Conservation (phyloP, 2,797 vertebrate genomes). For the Muscicapa comitata region DNA sequence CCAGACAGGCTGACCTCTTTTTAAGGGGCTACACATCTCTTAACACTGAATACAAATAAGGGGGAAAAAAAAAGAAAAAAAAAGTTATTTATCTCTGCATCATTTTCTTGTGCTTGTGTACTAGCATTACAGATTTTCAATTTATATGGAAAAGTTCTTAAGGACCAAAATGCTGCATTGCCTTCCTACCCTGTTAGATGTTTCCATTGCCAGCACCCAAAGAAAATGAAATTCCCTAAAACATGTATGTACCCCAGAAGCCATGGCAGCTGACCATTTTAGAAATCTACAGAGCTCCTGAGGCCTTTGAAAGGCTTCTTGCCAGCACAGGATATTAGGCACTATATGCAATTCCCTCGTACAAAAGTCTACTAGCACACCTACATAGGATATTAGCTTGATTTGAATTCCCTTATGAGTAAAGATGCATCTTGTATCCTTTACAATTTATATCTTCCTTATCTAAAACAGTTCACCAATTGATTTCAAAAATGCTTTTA, state of each 20-base stretch:
- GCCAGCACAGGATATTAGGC: neutral
- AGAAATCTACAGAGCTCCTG: neutral
- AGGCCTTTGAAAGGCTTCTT: neutral
- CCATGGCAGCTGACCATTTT: neutral
- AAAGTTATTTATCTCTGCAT: neutral
- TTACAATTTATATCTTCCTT: neutral
- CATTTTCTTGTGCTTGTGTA: neutral
- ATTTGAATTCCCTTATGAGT: neutral
- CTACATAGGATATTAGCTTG: neutral
- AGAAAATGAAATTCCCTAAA: neutral
- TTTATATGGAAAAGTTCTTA: neutral
- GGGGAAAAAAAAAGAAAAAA: fast-evolving
- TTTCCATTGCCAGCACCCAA: neutral
- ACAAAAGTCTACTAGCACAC: neutral
- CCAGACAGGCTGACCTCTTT: neutral
- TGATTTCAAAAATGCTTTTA: neutral
- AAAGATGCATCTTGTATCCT: neutral
- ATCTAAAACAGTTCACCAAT: neutral
- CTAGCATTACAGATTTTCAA: neutral
- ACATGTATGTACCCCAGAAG: neutral
- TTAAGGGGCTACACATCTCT: neutral
- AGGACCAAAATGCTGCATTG: neutral
- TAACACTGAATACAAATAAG: neutral
- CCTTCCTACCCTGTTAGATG: neutral
- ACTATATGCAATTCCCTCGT: neutral